Evolutionary conservation across 1,140 invertebrate species (phyloP).

Genomic region (Calycopis cecrops): DNA sequence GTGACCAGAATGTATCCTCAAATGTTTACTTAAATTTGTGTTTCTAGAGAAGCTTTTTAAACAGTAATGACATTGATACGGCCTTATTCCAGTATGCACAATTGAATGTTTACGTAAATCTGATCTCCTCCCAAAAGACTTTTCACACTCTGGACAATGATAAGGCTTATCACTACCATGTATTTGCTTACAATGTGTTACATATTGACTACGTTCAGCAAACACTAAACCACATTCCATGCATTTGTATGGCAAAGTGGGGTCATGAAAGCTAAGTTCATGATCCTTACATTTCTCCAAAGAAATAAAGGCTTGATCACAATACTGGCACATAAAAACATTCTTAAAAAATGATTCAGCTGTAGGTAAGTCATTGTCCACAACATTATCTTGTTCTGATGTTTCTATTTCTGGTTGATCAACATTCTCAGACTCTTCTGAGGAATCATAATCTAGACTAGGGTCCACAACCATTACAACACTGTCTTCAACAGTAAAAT

Average conservation of each 20-base stretch:
- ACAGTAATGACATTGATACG: slow-evolving; percentile 81
- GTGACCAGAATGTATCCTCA: slow-evolving; percentile 82
- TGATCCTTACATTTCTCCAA: slow-evolving; percentile 76
- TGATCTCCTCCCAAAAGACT: slow-evolving; percentile 78
- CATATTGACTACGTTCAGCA: slow-evolving; percentile 74
- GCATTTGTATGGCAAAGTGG: slow-evolving; percentile 76
- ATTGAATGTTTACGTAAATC: slow-evolving; percentile 81
- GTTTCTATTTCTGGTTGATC: slow-evolving; percentile 49
- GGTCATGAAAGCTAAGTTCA: slow-evolving; percentile 75
- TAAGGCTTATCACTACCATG: slow-evolving; percentile 81
- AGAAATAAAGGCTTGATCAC: slow-evolving; percentile 79
- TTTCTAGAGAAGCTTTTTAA: slow-evolving; percentile 82
- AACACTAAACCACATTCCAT: slow-evolving; percentile 75
- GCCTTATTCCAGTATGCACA: slow-evolving; percentile 83
- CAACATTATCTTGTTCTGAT: slow-evolving; percentile 43
- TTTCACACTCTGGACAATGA: slow-evolving; percentile 78
- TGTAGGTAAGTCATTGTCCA: slow-evolving; percentile 43
- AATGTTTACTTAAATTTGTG: slow-evolving; percentile 90
- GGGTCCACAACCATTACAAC: slow-evolving; percentile 81
- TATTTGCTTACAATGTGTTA: slow-evolving; percentile 77
- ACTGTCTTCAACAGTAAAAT: slow-evolving; percentile 73
- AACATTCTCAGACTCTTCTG: slow-evolving; percentile 62
- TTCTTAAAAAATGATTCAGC: slow-evolving; percentile 69
- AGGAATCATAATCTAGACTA: slow-evolving; percentile 77
- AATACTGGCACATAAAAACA: slow-evolving; percentile 80